These are phyloP conservation scores for Drosophila multiciliata DNA, from an alignment of 2,888 invertebrate genomes.

Conservation along the genomic window DNA sequence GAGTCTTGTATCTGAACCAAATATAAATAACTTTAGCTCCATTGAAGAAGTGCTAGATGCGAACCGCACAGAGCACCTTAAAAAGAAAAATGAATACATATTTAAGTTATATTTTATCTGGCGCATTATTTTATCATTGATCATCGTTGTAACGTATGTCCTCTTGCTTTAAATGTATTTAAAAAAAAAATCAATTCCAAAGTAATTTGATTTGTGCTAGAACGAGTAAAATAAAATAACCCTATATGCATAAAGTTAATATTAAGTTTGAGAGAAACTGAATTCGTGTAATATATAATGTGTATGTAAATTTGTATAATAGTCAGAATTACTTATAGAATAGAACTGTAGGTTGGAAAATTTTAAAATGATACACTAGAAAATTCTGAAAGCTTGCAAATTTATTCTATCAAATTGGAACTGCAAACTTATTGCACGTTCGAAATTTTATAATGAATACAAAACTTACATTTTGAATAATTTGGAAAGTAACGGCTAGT, in stretches of 20 bases:
- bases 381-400: neutral
- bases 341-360: neutral
- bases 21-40: neutral
- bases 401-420: neutral
- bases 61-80: neutral
- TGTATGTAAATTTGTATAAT: neutral
- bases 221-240: neutral
- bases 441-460: neutral
- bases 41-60: too few relatives aligned
- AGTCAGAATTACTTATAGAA: neutral
- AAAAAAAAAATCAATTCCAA: neutral
- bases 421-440: too few relatives aligned
- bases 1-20: neutral
- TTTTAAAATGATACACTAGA: neutral
- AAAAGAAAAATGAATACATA: too few relatives aligned
- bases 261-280: neutral
- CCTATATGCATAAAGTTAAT: neutral
- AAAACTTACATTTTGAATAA: neutral
- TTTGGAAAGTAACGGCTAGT: neutral
- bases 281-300: neutral
- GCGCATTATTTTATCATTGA: conserved; percentile 43
- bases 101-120: neutral
- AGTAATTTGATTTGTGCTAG: neutral
- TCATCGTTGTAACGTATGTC: conserved; percentile 41
- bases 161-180: conserved; percentile 26